Evolutionary conservation across 2,888 invertebrate genomes (phyloP).

Genomic region (Boloria selene): DNA sequence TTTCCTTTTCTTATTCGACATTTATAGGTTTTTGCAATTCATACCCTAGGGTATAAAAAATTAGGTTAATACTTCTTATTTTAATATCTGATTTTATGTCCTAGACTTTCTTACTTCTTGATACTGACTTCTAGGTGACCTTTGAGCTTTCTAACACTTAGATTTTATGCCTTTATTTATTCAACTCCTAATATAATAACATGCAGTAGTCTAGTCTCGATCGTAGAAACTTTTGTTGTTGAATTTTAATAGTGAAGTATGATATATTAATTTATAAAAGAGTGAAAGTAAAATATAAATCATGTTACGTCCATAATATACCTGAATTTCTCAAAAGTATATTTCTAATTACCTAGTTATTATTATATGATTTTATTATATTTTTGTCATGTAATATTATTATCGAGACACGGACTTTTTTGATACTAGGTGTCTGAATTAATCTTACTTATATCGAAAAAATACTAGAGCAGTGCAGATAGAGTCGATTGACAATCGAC

Average conservation of each 20-base stretch:
- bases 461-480: too few relatives aligned
- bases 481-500: too few relatives aligned
- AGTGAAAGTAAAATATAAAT: too few relatives aligned
- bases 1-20: neutral
- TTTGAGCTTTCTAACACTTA: conserved; percentile 6
- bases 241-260: neutral
- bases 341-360: too few relatives aligned
- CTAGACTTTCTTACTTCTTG: neutral
- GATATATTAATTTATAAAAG: neutral
- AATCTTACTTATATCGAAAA: too few relatives aligned
- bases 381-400: too few relatives aligned
- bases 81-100: conserved; percentile 15
- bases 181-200: neutral
- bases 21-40: conserved; percentile 19
- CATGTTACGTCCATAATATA: too few relatives aligned
- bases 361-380: too few relatives aligned
- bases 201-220: neutral
- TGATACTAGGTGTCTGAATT: too few relatives aligned
- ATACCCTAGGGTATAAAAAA: conserved; percentile 20
- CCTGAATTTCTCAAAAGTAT: too few relatives aligned
- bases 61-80: conserved; percentile 21
- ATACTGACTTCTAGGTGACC: conserved; percentile 11
- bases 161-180: neutral
- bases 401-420: too few relatives aligned
- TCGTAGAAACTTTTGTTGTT: conserved; percentile 7